Evolutionary conservation across 2,113 vertebrate species (phyloP), one percentile per base, ranked within the genome.

Genomic region (Corvus hawaiiensis): DNA sequence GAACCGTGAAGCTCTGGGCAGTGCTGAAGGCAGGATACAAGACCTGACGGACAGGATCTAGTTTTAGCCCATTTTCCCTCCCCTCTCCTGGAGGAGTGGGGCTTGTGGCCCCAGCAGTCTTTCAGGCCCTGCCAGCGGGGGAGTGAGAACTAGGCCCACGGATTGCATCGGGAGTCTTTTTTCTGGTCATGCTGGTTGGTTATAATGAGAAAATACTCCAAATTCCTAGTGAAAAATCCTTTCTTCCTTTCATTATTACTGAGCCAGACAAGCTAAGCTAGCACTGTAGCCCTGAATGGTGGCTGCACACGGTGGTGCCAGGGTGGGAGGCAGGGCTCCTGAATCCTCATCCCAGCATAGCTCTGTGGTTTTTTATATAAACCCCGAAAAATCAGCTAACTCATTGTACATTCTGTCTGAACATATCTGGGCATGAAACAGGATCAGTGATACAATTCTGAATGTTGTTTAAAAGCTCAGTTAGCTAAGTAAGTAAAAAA

Each of bases 161-260:
- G 63, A 58, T 61, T 94, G 90, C 90, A 93, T 88, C 90, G 91
- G 56, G n/a, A 72, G 44, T 93, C 72, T 91, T 87, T 90, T 89
- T 94, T 84, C 77, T 93, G 69, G 64, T 91, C 91, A 32, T 93
- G 83, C 87, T 89, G 90, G 87, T 94, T 93, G 68, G 58, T 91
- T 94, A 93, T 79, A 90, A 90, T 95, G 87, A 95, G 95, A 95
- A 96, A 96, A 97, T 97, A 83, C 78, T 96, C 90, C 83, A 82
- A 84, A 96, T 94, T 96, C 85, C 90, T 79, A 16, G 35, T 81
- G 76, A 84, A 94, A 96, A 96, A 84, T 87, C 76, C 92, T 81
- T 96, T 95, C 63, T 88, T 84, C 87, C 84, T 90, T 81, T 93
- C 55, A 72, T 93, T 94, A 94, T 74, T 69, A 24, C 69, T n/a